A percentile compares a stretch with the other conserved stretches of the same genome.
Evolutionary conservation across 2,113 vertebrate genomes (phyloP).

Genomic region (Carettochelys insculpta): DNA sequence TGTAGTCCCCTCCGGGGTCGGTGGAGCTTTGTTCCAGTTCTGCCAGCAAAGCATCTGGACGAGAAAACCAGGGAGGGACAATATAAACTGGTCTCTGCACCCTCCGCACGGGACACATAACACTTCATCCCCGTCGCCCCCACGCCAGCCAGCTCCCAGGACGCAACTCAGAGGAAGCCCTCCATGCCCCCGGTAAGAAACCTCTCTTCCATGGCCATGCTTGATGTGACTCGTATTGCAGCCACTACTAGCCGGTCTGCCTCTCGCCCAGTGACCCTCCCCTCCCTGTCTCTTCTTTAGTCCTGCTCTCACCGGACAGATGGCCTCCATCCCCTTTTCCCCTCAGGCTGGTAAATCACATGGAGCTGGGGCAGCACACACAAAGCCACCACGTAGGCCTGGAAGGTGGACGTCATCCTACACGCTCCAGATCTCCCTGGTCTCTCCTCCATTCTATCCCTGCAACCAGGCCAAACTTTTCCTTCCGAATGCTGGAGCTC

Average conservation of each 20-base stretch:
- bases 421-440: neutral
- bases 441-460: neutral
- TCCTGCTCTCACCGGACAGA: neutral
- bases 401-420: neutral
- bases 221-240: too few species aligned
- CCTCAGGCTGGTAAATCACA: neutral
- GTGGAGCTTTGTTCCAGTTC: constrained; percentile 69
- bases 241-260: too few species aligned
- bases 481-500: neutral
- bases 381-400: too few species aligned
- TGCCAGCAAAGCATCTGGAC: constrained; percentile 72
- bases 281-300: neutral
- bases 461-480: neutral
- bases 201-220: neutral
- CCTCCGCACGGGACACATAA: rapidly evolving
- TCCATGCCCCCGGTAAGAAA: neutral
- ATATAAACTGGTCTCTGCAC: rapidly evolving
- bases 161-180: too few species aligned
- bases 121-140: neutral
- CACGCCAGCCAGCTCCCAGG: neutral
- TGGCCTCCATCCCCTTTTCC: neutral
- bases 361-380: too few species aligned
- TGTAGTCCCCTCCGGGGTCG: neutral
- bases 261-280: too few species aligned
- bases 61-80: rapidly evolving